These are phyloP conservation scores for Hydrochoerus hydrochaeris DNA, from an alignment of 2,113 vertebrate genomes.

Conservation along the genomic window DNA sequence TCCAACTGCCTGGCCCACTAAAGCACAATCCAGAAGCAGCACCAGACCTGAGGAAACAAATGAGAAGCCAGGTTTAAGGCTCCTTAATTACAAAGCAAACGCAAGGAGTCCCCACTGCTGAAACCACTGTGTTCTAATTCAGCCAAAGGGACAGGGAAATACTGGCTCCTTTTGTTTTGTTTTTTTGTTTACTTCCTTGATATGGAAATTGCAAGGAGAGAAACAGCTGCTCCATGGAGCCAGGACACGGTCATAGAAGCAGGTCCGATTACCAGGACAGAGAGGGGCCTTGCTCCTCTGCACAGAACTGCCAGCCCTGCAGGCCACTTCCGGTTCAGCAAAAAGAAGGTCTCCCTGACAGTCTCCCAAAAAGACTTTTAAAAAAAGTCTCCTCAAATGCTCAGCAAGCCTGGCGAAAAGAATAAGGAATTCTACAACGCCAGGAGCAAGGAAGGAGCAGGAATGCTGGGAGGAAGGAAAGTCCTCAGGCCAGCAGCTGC, in stretches of 20 bases:
- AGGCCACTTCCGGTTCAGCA: not conserved
- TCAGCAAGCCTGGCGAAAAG: not conserved
- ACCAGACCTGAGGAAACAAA: not conserved
- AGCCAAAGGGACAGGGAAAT: not conserved
- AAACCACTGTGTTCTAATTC: not conserved
- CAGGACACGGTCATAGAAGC: not conserved
- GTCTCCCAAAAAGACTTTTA: not conserved
- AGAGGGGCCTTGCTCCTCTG: accelerated
- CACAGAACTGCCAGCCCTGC: not conserved
- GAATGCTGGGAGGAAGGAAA: not conserved
- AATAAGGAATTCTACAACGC: not conserved
- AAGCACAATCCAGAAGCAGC: not conserved
- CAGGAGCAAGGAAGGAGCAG: not conserved
- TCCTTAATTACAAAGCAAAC: not conserved
- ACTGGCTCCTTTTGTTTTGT: not conserved
- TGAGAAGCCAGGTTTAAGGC: not conserved
- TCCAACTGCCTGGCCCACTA: too few relatives aligned
- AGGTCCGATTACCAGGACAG: not conserved
- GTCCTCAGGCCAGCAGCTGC: not conserved
- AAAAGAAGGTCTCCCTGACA: not conserved
- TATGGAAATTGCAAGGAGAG: not conserved
- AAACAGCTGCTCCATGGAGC: not conserved
- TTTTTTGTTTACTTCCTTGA: not conserved
- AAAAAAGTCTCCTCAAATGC: not conserved
- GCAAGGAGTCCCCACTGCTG: too few relatives aligned